These are phyloP conservation scores for Diprion similis DNA, from an alignment of 1,140 invertebrate species.

Conservation along the genomic window DNA sequence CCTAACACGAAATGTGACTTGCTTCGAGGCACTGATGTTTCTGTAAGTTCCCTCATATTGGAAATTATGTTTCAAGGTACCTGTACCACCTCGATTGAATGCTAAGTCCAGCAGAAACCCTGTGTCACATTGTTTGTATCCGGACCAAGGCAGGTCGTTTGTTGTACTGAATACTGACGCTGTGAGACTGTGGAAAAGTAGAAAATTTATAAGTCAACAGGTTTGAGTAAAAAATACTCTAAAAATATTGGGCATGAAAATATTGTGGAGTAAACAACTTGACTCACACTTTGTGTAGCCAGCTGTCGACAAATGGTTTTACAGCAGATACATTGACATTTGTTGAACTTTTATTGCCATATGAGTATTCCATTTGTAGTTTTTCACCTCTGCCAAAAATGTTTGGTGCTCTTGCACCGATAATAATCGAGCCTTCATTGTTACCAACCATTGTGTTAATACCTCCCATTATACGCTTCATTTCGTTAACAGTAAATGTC, in stretches of 20 bases:
- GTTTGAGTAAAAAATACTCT: conserved; percentile 9
- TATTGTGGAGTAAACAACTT: not conserved
- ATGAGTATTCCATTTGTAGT: conserved; percentile 76
- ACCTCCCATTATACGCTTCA: conserved; percentile 76
- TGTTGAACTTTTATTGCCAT: conserved; percentile 74
- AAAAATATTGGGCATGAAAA: not conserved
- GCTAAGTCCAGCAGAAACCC: conserved; percentile 72
- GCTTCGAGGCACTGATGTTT: conserved; percentile 71
- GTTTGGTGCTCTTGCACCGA: conserved; percentile 79
- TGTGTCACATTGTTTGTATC: conserved; percentile 73
- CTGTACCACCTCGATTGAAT: conserved; percentile 65
- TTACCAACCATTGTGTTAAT: conserved; percentile 84
- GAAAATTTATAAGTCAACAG: conserved; percentile 24
- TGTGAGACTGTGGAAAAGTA: conserved; percentile 65
- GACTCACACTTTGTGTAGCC: conserved; percentile 51
- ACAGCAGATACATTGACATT: conserved; percentile 76
- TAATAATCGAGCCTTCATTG: conserved; percentile 82
- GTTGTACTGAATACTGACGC: conserved; percentile 74
- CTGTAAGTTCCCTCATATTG: conserved; percentile 85
- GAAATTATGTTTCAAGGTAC: conserved; percentile 75
- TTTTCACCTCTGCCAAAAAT: conserved; percentile 82
- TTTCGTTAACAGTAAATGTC: conserved; percentile 82
- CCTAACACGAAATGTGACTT: conserved; percentile 77
- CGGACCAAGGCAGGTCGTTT: conserved; percentile 81
- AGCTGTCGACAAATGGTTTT: conserved; percentile 74